phyloP scores from a whole-genome alignment of 2,113 vertebrate genomes.

The Coracopsis vasa region DNA sequence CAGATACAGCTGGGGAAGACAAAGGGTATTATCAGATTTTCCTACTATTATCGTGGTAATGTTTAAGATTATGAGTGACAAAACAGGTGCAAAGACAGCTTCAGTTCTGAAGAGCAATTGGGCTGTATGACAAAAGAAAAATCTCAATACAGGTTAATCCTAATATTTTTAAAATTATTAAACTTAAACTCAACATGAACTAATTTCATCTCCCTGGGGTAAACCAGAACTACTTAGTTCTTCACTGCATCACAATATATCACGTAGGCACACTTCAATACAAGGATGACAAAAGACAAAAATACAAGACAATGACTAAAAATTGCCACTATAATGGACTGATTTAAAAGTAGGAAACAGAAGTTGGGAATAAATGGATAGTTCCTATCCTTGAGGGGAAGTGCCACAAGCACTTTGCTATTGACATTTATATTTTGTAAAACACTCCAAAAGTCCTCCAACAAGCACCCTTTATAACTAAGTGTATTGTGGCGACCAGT shows the following conservation, averaged over 20 bases:
- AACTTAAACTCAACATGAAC: background rate
- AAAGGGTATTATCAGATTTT: background rate
- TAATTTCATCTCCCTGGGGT: background rate
- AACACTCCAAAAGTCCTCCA: background rate
- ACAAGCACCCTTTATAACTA: background rate
- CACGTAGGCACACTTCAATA: background rate
- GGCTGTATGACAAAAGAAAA: background rate
- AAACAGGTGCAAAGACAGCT: background rate
- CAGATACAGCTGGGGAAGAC: background rate
- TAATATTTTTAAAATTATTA: background rate
- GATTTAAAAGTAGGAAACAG: background rate
- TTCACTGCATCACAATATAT: background rate
- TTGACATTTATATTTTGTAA: background rate
- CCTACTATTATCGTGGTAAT: too few relatives aligned
- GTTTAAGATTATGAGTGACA: background rate
- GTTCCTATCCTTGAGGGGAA: background rate
- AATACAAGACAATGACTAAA: background rate
- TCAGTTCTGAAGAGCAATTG: background rate
- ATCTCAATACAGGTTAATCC: background rate
- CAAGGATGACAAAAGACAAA: background rate
- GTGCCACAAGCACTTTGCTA: background rate
- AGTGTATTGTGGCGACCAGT: background rate
- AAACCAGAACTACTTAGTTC: background rate
- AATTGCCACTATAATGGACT: background rate
- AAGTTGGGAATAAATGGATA: background rate